Conservation (phyloP, 2,888 invertebrate genomes). For the Tinea semifulvella region DNA sequence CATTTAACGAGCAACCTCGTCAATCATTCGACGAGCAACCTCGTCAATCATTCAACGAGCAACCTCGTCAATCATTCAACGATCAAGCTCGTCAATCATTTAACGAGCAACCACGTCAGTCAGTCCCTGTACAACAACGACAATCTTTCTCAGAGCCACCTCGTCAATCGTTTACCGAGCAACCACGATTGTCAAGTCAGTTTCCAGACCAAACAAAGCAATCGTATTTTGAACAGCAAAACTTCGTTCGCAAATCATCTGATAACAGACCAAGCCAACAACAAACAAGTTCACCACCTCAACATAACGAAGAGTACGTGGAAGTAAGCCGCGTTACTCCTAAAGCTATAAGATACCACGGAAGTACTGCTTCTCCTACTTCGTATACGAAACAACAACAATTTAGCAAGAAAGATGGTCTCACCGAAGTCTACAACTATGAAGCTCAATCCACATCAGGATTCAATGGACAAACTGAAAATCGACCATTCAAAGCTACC, state of each 20-base stretch:
- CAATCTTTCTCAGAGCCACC: constrained; percentile 29
- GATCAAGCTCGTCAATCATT: constrained; percentile 23
- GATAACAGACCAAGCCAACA: constrained; percentile 15
- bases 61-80: constrained; percentile 16
- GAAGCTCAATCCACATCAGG: constrained; percentile 49
- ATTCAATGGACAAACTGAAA: constrained; percentile 37
- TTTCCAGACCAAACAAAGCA: constrained; percentile 26
- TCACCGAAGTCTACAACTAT: constrained; percentile 53
- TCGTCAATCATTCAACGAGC: constrained; percentile 25
- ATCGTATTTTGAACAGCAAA: constrained; percentile 13
- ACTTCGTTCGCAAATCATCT: constrained; percentile 3
- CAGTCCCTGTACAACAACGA: constrained; percentile 29
- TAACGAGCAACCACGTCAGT: constrained; percentile 33
- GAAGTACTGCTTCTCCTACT: constrained; percentile 33
- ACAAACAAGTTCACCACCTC: constrained; percentile 27
- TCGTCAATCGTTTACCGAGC: constrained; percentile 16
- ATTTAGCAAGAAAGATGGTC: constrained; percentile 50
- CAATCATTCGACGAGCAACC: constrained; percentile 23
- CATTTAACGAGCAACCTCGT: constrained; percentile 2
- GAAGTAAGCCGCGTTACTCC: constrained; percentile 55
- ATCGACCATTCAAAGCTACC: constrained; percentile 36
- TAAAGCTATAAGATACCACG: constrained; percentile 37
- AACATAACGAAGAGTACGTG: constrained; percentile 51
- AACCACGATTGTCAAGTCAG: constrained; percentile 29
- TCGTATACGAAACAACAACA: constrained; percentile 31